Evolutionary conservation across 2,113 vertebrate genomes (phyloP), one percentile per base, ranked within the genome.

Genomic region (Cettia cetti): DNA sequence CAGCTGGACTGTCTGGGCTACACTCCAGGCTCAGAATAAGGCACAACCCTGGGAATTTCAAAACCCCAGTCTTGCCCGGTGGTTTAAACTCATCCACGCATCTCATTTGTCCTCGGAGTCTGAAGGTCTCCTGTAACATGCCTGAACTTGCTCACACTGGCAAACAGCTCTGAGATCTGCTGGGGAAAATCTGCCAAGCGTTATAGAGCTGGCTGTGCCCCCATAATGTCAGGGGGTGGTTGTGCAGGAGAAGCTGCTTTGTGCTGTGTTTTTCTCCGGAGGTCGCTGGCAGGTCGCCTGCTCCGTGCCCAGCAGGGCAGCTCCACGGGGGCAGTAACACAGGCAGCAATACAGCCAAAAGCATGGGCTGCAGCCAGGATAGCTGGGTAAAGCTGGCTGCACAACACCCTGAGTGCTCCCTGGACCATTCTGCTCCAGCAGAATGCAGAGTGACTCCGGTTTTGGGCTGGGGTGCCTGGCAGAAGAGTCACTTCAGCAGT

Each of bases 121-220:
- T 87, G 74, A 86, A 94, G 75, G 92, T 66, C 87, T 88, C 56
- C 79, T 74, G 59, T 80, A 93, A 82, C 94, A 44, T 63, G 93
- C 82, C 91, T 78, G 82, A 92, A 91, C 93, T 94, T 66, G 94
- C 85, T 95, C 64, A 19, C 2, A 3, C 54, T 83, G 79, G 75
- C 74, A 92, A 82, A 54, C 23, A 8, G 70, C 87, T 93, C 76
- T 3, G 4, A 86, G 91, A 59, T 63, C 75, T 80, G 78, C 89
- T 74, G 42, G 40, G 54, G 59, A 90, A 82, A 84, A 39, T 68
- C 75, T 94, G 92, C 70, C 87, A 91, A 76, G 63, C 1, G 0
- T 69, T 82, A 5, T 0, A 54, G 70, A 47, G 66, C 78, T 91
- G 1, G 1, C 63, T 18, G 64, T 86, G 93, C 81, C 52, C 66